phyloP scores from a whole-genome alignment of 2,797 vertebrate species.

The Enteromius unitaeniatus region DNA sequence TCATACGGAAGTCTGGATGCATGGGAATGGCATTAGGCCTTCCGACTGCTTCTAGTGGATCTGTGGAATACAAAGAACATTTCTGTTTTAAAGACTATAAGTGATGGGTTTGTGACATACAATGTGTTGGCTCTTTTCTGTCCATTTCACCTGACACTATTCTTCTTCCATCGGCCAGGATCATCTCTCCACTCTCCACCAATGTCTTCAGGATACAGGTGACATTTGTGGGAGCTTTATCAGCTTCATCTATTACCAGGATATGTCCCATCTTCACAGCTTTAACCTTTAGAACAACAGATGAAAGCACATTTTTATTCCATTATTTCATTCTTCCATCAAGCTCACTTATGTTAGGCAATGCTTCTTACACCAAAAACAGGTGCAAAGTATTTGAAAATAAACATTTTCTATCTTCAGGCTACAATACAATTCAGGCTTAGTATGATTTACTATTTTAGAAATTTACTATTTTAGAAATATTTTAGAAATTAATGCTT shows the following conservation, averaged over 20 bases:
- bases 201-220: constrained; percentile 97
- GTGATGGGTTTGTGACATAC: background rate
- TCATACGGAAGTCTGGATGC: constrained; percentile 97
- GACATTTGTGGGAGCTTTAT: constrained; percentile 98
- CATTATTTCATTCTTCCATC: background rate
- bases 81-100: background rate
- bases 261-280: constrained; percentile 92
- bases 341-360: background rate
- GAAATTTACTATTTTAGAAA: too few relatives aligned
- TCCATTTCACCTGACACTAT: constrained; percentile 87
- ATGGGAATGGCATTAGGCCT: constrained; percentile 85
- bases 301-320: constrained; percentile 42
- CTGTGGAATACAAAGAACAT: constrained; percentile 70
- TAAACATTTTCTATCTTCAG: background rate
- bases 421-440: background rate
- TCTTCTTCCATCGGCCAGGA: constrained; percentile 92
- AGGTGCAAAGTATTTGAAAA: background rate
- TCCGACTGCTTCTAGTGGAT: constrained; percentile 73
- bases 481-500: background rate
- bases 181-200: constrained; percentile 97
- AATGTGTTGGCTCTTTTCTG: background rate
- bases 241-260: constrained; percentile 94
- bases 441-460: background rate
- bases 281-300: constrained; percentile 83
- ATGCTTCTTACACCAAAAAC: background rate